phyloP scores from a whole-genome alignment of 1,140 invertebrate genomes.

The Drosophila miranda region DNA sequence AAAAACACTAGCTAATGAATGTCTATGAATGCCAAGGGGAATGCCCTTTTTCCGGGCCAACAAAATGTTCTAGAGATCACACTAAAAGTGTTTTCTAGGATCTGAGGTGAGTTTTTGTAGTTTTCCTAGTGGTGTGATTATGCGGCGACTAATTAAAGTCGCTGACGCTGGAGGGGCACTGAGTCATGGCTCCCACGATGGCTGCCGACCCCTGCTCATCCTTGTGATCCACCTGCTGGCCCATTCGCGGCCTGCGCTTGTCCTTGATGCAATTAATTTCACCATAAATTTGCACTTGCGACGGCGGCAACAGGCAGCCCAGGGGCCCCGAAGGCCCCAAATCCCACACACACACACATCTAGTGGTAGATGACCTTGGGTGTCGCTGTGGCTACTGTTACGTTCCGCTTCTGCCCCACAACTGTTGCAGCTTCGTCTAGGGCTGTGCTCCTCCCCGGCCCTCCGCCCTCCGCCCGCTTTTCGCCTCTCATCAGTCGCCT shows the following conservation, averaged over 20 bases:
- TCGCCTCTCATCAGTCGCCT: conserved; percentile 42
- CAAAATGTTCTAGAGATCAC: too few species aligned
- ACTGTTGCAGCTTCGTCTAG: conserved; percentile 11
- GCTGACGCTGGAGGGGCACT: neutral
- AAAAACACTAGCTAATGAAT: too few species aligned
- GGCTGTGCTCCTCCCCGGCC: neutral
- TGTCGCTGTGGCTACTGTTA: conserved; percentile 1
- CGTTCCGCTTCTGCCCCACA: conserved; percentile 1
- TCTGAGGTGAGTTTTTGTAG: too few species aligned
- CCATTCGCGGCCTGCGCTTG: too few species aligned
- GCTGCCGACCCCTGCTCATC: neutral
- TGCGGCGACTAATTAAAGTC: conserved; percentile 49
- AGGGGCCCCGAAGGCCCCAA: too few species aligned
- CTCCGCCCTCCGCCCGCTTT: too few species aligned
- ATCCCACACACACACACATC: neutral
- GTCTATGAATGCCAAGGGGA: too few species aligned
- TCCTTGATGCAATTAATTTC: conserved; percentile 60
- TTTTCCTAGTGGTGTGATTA: neutral
- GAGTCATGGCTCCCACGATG: conserved; percentile 7
- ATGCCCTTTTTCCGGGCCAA: too few species aligned
- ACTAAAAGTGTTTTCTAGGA: too few species aligned
- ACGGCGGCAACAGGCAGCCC: conserved; percentile 27
- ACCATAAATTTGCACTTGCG: conserved; percentile 68
- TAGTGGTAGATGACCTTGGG: conserved; percentile 21
- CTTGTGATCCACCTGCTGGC: too few species aligned